phyloP scores from a whole-genome alignment of 53 echinoderm and acorn worm species.

The Astropecten irregularis region DNA sequence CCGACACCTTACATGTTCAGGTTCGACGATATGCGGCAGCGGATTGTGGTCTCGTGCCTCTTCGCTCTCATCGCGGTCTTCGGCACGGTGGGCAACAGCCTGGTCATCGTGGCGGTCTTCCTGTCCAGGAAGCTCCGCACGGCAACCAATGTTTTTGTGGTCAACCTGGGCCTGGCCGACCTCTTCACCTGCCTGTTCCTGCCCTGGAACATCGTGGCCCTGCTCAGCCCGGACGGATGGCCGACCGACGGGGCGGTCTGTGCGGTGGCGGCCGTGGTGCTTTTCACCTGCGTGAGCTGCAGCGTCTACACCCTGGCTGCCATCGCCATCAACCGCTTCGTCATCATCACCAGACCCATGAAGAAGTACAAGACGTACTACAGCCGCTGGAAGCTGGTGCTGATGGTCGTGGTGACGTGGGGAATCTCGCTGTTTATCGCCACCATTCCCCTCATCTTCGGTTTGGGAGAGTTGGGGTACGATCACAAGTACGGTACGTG shows the following conservation, averaged over 20 bases:
- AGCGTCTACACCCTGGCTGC: slow-evolving; percentile 89
- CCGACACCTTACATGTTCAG: slow-evolving; percentile 32
- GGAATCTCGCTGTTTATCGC: slow-evolving; percentile 73
- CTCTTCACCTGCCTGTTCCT: slow-evolving; percentile 79
- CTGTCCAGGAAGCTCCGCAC: slow-evolving; percentile 83
- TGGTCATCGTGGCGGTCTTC: slow-evolving; percentile 85
- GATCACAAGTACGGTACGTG: slow-evolving; percentile 87
- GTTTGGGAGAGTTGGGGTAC: slow-evolving; percentile 85
- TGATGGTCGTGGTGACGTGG: slow-evolving; percentile 84
- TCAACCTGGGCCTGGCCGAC: slow-evolving; percentile 82
- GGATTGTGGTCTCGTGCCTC: slow-evolving; percentile 71
- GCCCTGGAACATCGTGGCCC: slow-evolving; percentile 88
- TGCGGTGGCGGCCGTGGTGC: slow-evolving; percentile 75
- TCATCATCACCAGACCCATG: slow-evolving; percentile 79
- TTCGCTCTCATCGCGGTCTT: slow-evolving; percentile 77
- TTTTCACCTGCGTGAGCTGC: slow-evolving; percentile 87
- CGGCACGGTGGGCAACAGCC: slow-evolving; percentile 81
- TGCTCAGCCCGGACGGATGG: slow-evolving; percentile 83
- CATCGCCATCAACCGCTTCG: slow-evolving; percentile 88
- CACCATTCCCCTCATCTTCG: slow-evolving; percentile 80
- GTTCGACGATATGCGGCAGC: slow-evolving; percentile 79
- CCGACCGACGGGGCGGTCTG: slow-evolving; percentile 81
- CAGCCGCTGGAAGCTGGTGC: slow-evolving; percentile 52
- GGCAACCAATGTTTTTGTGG: slow-evolving; percentile 91
- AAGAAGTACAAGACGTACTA: slow-evolving; percentile 72